Evolutionary conservation across 1,140 invertebrate species (phyloP).

Genomic region (Papilio xuthus): DNA sequence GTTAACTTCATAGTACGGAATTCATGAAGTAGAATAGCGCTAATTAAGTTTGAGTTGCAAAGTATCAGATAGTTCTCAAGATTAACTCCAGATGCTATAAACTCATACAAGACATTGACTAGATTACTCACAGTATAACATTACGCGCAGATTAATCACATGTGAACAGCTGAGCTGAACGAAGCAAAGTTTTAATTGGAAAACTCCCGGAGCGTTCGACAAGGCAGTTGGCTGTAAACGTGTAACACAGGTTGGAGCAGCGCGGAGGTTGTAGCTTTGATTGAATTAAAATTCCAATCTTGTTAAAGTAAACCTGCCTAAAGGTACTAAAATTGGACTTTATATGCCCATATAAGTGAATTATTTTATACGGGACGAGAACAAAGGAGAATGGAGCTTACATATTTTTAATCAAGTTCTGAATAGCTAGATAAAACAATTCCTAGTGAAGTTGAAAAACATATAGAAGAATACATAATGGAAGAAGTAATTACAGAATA

Average conservation of each 20-base stretch:
- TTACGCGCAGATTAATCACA: conserved; percentile 33
- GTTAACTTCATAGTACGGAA: background rate
- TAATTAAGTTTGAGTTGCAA: background rate
- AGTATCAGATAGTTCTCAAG: conserved; percentile 14
- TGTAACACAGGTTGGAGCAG: conserved; percentile 12
- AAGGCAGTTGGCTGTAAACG: conserved; percentile 23
- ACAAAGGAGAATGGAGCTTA: background rate
- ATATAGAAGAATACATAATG: background rate
- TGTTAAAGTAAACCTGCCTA: conserved; percentile 1
- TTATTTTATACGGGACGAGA: background rate
- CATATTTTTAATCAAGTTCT: background rate
- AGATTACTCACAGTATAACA: conserved; percentile 31
- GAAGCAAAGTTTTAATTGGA: conserved; percentile 35
- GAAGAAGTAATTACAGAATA: background rate
- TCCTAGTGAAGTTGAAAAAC: background rate
- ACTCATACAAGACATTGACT: conserved; percentile 18
- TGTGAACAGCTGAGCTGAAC: conserved; percentile 31
- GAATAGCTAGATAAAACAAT: background rate
- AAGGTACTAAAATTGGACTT: conserved; percentile 16
- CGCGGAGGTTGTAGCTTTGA: conserved; percentile 17
- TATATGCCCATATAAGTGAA: background rate
- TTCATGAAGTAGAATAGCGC: background rate
- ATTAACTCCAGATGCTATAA: background rate
- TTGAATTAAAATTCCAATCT: conserved; percentile 33
- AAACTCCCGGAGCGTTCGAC: conserved; percentile 33